These are phyloP conservation scores for Boleophthalmus pectinirostris DNA, from an alignment of 2,113 vertebrate species.

Conservation along the genomic window DNA sequence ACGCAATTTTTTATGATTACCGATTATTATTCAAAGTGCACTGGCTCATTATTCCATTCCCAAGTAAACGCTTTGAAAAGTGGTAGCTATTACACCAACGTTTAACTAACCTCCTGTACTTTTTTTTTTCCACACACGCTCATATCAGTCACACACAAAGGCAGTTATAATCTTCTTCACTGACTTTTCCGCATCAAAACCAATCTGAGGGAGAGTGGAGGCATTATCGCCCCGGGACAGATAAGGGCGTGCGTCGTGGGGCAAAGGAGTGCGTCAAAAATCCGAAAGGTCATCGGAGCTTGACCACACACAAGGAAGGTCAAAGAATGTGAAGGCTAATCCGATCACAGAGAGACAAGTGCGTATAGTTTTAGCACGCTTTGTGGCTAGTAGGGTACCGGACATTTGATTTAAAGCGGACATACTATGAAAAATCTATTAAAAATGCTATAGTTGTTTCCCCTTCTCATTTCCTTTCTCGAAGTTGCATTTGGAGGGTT, in stretches of 20 bases:
- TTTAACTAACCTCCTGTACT: slow-evolving; percentile 19
- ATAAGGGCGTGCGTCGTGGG: slow-evolving; percentile 56
- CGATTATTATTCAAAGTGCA: neutral
- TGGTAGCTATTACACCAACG: neutral
- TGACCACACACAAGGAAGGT: slow-evolving; percentile 68
- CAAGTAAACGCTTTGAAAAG: neutral
- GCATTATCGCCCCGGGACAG: slow-evolving; percentile 60
- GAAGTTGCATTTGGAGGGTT: no score
- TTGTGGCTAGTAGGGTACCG: neutral
- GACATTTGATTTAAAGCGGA: neutral
- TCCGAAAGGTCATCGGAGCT: slow-evolving; percentile 63
- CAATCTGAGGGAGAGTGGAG: slow-evolving; percentile 20
- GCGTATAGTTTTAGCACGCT: slow-evolving; percentile 25
- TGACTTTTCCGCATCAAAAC: slow-evolving; percentile 69
- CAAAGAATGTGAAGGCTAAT: slow-evolving; percentile 58
- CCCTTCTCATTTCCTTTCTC: no score
- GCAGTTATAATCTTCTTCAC: slow-evolving; percentile 50
- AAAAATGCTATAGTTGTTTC: no score
- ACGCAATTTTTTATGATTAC: neutral
- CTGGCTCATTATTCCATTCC: neutral
- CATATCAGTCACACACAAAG: slow-evolving; percentile 15
- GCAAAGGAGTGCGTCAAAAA: slow-evolving; percentile 45
- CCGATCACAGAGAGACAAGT: slow-evolving; percentile 56
- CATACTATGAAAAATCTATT: no score
- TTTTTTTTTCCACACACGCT: slow-evolving; percentile 3